phyloP scores from a whole-genome alignment of 2,113 vertebrate species.

The Syrmaticus mikado region DNA sequence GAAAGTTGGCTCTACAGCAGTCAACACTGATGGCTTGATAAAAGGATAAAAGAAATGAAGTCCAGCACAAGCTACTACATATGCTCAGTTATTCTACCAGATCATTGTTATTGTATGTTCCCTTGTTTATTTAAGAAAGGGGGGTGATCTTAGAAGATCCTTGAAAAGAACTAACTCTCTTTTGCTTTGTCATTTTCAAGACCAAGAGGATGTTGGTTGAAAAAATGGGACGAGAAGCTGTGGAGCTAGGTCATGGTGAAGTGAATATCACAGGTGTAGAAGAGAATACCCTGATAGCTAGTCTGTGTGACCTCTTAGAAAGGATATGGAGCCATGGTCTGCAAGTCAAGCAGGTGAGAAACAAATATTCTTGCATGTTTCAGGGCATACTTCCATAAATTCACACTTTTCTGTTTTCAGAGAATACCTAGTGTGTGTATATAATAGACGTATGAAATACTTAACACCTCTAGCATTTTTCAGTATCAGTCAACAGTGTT shows the following conservation, averaged over 20 bases:
- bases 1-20: background rate
- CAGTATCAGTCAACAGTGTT: background rate
- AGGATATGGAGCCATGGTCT: conserved; percentile 88
- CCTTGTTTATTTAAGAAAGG: background rate
- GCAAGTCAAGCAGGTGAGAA: conserved; percentile 84
- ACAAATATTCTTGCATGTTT: background rate
- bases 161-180: background rate
- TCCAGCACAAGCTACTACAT: background rate
- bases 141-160: background rate
- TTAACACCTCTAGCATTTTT: background rate
- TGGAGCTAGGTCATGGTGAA: conserved; percentile 86
- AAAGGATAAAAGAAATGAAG: background rate
- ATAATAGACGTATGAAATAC: background rate
- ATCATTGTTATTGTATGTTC: background rate
- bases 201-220: conserved; percentile 89
- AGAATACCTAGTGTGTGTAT: background rate
- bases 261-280: conserved; percentile 88
- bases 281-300: conserved; percentile 87
- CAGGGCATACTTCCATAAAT: background rate
- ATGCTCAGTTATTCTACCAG: background rate
- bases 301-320: conserved; percentile 86
- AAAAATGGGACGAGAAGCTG: conserved; percentile 87
- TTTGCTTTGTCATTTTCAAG: conserved; percentile 64
- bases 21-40: background rate
- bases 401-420: background rate